Percentiles rank a stretch among this genome's conserved stretches.
Conservation (phyloP, 1,140 invertebrate genomes). For the Neomicropteryx cornuta region DNA sequence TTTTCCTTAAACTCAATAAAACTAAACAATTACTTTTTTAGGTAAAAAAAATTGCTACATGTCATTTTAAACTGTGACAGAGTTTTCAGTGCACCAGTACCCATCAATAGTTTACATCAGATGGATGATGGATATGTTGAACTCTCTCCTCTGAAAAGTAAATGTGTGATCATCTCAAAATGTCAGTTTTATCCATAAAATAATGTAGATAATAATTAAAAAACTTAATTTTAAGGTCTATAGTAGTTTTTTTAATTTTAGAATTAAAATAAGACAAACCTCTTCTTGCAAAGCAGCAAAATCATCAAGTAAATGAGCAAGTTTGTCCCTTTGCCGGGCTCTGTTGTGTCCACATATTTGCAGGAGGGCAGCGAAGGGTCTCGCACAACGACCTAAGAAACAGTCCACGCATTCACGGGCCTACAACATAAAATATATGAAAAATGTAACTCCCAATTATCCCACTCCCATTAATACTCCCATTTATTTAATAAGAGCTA, state of each 20-base stretch:
- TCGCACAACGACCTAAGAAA: slow-evolving; percentile 79
- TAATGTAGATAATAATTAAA: slow-evolving; percentile 2
- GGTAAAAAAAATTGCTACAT: no score
- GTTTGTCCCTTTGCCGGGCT: slow-evolving; percentile 86
- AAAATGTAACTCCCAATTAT: neutral
- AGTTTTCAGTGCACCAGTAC: no score
- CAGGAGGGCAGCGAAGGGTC: slow-evolving; percentile 77
- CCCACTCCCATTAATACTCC: no score
- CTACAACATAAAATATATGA: slow-evolving; percentile 30
- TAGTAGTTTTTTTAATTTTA: slow-evolving; percentile 3
- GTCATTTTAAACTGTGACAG: no score
- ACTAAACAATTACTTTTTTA: no score
- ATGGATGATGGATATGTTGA: no score
- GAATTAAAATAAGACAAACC: slow-evolving; percentile 33
- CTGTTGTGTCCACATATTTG: slow-evolving; percentile 90
- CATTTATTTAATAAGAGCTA: no score
- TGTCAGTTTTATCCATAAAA: slow-evolving; percentile 1
- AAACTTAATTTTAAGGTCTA: neutral
- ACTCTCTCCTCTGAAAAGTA: no score
- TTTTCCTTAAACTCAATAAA: no score
- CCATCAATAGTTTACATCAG: no score
- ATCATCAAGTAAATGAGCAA: slow-evolving; percentile 76
- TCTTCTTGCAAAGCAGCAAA: slow-evolving; percentile 89
- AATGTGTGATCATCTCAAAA: no score
- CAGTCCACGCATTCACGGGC: slow-evolving; percentile 80